Conservation (phyloP, 1,140 invertebrate species). For the Capitella teleta region DNA sequence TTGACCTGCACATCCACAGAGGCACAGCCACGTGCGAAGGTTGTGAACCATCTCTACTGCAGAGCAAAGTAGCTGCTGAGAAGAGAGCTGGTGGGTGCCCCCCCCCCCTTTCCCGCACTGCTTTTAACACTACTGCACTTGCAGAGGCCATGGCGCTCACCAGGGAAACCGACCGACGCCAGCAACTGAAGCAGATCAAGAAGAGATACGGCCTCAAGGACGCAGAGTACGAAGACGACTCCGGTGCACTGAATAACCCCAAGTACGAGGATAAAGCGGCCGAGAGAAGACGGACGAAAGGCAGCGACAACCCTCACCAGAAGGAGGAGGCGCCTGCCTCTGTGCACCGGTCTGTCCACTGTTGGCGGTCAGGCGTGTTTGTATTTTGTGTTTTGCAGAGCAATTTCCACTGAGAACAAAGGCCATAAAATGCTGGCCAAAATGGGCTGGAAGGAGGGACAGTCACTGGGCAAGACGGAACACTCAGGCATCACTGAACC, state of each 20-base stretch:
- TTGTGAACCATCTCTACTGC: too few relatives aligned
- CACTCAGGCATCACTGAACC: too few relatives aligned
- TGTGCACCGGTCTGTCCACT: conserved; percentile 53
- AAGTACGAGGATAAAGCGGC: conserved; percentile 68
- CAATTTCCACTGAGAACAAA: conserved; percentile 65
- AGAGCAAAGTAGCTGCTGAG: too few relatives aligned
- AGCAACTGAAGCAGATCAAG: conserved; percentile 62
- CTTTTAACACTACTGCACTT: too few relatives aligned
- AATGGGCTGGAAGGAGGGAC: conserved; percentile 85
- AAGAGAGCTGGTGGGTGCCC: not conserved
- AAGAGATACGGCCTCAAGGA: conserved; percentile 62
- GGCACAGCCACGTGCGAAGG: conserved; percentile 73
- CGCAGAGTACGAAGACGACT: conserved; percentile 21
- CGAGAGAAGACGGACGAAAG: conserved; percentile 58
- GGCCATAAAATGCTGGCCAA: conserved; percentile 79
- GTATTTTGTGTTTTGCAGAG: conserved; percentile 45
- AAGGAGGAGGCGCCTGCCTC: conserved; percentile 66
- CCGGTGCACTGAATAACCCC: conserved; percentile 18
- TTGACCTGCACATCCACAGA: conserved; percentile 75
- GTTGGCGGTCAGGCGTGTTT: conserved; percentile 12
- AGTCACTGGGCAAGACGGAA: conserved; percentile 68
- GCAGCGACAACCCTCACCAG: conserved; percentile 67
- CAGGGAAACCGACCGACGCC: conserved; percentile 31
- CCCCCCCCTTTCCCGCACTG: not conserved
- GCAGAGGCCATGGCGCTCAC: conserved; percentile 46